Evolutionary conservation across 2,888 invertebrate genomes (phyloP).

Genomic region (Cheilosia vulpina): DNA sequence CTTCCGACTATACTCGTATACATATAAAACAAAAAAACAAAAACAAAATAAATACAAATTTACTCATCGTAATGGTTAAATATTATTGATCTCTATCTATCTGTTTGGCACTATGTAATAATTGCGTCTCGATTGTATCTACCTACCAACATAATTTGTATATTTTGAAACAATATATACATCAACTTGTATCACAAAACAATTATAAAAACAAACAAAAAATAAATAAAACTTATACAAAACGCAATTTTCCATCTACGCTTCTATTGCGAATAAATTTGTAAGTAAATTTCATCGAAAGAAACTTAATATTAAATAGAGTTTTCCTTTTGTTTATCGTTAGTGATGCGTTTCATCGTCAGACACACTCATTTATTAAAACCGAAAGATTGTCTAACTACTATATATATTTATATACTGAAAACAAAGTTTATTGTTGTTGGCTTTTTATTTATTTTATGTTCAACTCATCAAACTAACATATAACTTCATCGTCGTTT

Average conservation of each 20-base stretch:
- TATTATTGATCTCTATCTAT: constrained; percentile 67
- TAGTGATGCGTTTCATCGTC: constrained; percentile 53
- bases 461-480: constrained; percentile 57
- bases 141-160: constrained; percentile 63
- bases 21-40: constrained; percentile 48
- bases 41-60: constrained; percentile 2
- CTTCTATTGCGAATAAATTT: constrained; percentile 77
- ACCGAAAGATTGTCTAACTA: constrained; percentile 12
- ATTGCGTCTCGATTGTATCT: constrained; percentile 66
- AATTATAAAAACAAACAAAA: constrained; percentile 34
- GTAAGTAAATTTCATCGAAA: constrained; percentile 79
- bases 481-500: constrained; percentile 43
- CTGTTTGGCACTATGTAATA: constrained; percentile 68
- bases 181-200: constrained; percentile 48
- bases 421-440: constrained; percentile 54
- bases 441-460: constrained; percentile 54
- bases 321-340: constrained; percentile 60
- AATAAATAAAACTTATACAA: constrained; percentile 16
- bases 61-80: constrained; percentile 67
- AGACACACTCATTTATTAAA: constrained; percentile 52
- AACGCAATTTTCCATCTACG: constrained; percentile 72
- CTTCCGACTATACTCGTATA: constrained; percentile 72
- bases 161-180: constrained; percentile 58
- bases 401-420: constrained; percentile 14
- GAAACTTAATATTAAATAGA: constrained; percentile 60